phyloP scores from a whole-genome alignment of 2,113 vertebrate genomes.

The Scomber japonicus region DNA sequence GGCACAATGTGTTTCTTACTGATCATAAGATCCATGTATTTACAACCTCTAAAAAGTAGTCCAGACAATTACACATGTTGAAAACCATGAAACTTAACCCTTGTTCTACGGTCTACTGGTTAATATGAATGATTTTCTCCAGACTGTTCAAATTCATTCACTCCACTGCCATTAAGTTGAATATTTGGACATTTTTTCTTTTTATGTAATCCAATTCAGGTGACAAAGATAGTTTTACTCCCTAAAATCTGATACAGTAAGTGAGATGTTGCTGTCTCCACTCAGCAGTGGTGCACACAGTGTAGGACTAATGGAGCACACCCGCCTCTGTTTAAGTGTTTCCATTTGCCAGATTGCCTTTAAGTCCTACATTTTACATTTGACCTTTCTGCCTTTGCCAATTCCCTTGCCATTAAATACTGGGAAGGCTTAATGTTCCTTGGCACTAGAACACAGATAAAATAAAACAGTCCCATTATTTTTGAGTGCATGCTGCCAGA shows the following conservation, averaged over 20 bases:
- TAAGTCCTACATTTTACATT: conserved; percentile 57
- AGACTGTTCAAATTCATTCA: conserved; percentile 45
- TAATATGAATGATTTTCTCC: conserved; percentile 37
- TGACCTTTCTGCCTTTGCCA: conserved; percentile 65
- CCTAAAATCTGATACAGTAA: conserved; percentile 30
- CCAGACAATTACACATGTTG: neutral
- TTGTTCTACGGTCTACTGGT: conserved; percentile 34
- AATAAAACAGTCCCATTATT: conserved; percentile 56
- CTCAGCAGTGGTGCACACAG: conserved; percentile 25
- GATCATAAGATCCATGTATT: neutral
- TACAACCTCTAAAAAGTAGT: conserved; percentile 16
- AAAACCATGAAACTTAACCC: conserved; percentile 17
- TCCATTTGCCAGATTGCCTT: conserved; percentile 63
- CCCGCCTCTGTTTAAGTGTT: conserved; percentile 70
- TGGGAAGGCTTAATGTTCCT: conserved; percentile 57
- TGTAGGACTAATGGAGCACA: conserved; percentile 44
- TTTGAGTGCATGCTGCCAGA: conserved; percentile 35
- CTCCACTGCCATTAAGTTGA: conserved; percentile 7
- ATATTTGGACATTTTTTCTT: conserved; percentile 29
- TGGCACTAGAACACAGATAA: conserved; percentile 67
- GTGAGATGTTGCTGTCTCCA: conserved; percentile 23
- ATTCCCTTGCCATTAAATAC: conserved; percentile 62
- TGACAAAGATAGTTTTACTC: conserved; percentile 57
- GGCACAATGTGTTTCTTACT: neutral
- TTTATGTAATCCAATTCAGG: conserved; percentile 35